phyloP scores from a whole-genome alignment of 1,140 invertebrate species.

The Sycophila sp. region DNA sequence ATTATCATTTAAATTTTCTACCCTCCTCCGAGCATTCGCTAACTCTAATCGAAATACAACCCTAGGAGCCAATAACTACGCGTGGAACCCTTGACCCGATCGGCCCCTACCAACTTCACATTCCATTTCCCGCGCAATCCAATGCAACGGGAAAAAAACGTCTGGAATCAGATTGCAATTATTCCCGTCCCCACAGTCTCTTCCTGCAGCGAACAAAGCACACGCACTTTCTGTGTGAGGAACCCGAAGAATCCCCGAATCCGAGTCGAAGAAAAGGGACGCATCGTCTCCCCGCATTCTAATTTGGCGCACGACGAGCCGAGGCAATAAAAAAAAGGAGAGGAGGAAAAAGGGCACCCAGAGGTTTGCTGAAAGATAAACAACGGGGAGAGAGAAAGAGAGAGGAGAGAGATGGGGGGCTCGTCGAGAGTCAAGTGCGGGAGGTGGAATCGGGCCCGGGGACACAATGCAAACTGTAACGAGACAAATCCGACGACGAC shows the following conservation, averaged over 20 bases:
- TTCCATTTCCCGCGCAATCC: neutral
- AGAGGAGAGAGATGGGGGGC: neutral
- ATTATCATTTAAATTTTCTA: no score
- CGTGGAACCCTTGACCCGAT: no score
- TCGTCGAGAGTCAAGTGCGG: conserved; percentile 16
- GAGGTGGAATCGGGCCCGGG: conserved; percentile 56
- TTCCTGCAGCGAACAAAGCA: neutral
- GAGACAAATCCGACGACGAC: conserved; percentile 65
- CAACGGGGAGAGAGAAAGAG: conserved; percentile 13
- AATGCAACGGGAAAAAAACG: neutral
- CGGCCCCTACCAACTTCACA: neutral
- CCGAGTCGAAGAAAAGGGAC: neutral
- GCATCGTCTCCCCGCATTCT: conserved; percentile 1
- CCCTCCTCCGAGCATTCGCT: no score
- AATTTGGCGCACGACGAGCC: conserved; percentile 11
- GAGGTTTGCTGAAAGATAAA: conserved; percentile 11
- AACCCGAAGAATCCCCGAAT: neutral
- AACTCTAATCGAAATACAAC: no score
- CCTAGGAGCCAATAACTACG: no score
- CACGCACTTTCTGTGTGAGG: neutral
- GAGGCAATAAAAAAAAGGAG: conserved; percentile 14
- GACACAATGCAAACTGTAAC: conserved; percentile 66
- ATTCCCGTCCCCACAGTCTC: neutral
- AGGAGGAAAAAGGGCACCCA: conserved; percentile 17
- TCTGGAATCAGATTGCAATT: conserved; percentile 7